These are phyloP conservation scores for Ganaspis brasiliensis DNA, from an alignment of 2,888 invertebrate genomes.

Conservation along the genomic window DNA sequence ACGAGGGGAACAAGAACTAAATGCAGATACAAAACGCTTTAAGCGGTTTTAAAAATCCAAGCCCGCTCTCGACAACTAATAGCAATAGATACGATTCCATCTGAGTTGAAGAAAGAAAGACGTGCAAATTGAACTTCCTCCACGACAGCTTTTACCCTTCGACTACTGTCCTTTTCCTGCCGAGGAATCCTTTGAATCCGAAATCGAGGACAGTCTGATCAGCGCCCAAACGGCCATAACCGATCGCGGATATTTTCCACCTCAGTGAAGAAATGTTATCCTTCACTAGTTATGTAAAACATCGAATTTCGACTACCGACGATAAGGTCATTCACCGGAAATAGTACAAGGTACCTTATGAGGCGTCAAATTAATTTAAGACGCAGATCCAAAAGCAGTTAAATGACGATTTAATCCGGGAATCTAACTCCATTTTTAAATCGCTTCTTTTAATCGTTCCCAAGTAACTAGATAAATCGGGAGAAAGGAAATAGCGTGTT, in stretches of 20 bases:
- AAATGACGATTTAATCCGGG: no score
- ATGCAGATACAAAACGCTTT: no score
- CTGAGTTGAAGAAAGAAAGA: not conserved
- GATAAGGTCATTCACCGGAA: not conserved
- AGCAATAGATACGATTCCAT: not conserved
- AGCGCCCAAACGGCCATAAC: not conserved
- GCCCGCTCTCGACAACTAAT: not conserved
- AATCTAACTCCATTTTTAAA: no score
- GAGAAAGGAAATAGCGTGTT: no score
- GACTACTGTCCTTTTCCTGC: not conserved
- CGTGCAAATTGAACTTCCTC: not conserved
- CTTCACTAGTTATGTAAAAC: not conserved
- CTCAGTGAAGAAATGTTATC: not conserved
- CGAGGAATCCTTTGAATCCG: not conserved
- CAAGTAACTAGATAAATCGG: no score
- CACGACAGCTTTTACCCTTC: not conserved
- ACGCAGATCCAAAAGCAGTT: no score
- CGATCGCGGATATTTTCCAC: not conserved
- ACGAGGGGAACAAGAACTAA: no score
- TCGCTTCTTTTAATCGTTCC: no score
- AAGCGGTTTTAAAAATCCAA: no score
- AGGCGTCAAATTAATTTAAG: no score
- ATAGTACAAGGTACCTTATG: no score
- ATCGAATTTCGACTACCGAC: not conserved
- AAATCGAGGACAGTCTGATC: no score